Conservation (phyloP, 2,888 invertebrate genomes). For the Megalurothrips usitatus region DNA sequence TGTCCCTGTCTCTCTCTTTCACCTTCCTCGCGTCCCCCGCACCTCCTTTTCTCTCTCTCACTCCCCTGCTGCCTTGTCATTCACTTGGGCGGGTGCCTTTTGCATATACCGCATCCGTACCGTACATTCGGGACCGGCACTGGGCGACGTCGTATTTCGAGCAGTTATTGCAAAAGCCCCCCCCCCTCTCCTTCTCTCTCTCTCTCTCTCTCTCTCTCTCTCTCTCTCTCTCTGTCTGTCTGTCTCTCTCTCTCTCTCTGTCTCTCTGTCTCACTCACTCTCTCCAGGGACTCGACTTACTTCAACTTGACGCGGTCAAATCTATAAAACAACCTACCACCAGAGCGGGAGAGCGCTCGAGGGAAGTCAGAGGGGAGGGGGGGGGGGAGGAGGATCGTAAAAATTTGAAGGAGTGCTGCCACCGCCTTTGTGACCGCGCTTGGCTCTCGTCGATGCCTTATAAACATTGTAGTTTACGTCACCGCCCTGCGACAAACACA, state of each 20-base stretch:
- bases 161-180: neutral
- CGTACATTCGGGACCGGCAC: neutral
- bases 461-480: constrained; percentile 23
- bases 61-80: too few relatives aligned
- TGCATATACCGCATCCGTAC: too few relatives aligned
- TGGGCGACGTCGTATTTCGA: neutral
- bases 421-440: constrained; percentile 6
- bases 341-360: neutral
- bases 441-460: constrained; percentile 9
- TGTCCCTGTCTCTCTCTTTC: too few relatives aligned
- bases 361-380: neutral
- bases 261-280: too few relatives aligned
- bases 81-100: too few relatives aligned
- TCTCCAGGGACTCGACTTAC: too few relatives aligned
- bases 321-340: constrained; percentile 19
- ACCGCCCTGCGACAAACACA: constrained; percentile 4
- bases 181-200: too few relatives aligned
- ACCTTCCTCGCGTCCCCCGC: too few relatives aligned
- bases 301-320: neutral
- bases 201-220: too few relatives aligned
- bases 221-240: too few relatives aligned
- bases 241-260: too few relatives aligned
- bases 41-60: too few relatives aligned
- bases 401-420: constrained; percentile 10
- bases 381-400: neutral